Evolutionary conservation across 2,113 vertebrate species (phyloP).

Genomic region (Dolichallabes microphthalmus): DNA sequence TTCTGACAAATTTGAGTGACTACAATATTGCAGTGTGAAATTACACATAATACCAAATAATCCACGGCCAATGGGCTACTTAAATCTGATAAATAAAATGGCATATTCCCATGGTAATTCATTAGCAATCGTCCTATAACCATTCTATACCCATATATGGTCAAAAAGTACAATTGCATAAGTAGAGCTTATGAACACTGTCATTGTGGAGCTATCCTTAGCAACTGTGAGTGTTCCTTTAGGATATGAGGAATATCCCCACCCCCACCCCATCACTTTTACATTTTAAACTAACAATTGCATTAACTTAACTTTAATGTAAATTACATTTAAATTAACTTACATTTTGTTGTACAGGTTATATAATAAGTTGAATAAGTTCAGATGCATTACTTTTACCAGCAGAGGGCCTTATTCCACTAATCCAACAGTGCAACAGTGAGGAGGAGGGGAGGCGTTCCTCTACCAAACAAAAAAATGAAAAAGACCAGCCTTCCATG

Average conservation of each 20-base stretch:
- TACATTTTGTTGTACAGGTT: neutral
- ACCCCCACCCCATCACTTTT: too few species aligned
- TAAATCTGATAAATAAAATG: neutral
- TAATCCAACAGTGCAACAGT: slow-evolving; percentile 5
- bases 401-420: slow-evolving; percentile 47
- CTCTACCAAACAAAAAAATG: slow-evolving; percentile 39
- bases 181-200: neutral
- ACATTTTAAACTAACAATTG: neutral
- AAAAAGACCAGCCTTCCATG: slow-evolving; percentile 68
- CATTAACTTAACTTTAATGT: too few species aligned
- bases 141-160: neutral
- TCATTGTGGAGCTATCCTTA: too few species aligned
- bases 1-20: neutral
- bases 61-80: neutral
- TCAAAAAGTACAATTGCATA: neutral
- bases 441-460: slow-evolving; percentile 36
- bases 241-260: too few species aligned
- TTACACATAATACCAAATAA: neutral
- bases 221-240: too few species aligned
- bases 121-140: neutral
- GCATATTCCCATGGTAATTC: neutral
- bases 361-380: neutral
- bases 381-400: slow-evolving; percentile 10
- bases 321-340: too few species aligned
- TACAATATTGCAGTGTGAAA: slow-evolving; percentile 5